Percentiles rank a stretch among this genome's conserved stretches.
Conservation (phyloP, 2,888 invertebrate genomes). For the Spodoptera exigua region DNA sequence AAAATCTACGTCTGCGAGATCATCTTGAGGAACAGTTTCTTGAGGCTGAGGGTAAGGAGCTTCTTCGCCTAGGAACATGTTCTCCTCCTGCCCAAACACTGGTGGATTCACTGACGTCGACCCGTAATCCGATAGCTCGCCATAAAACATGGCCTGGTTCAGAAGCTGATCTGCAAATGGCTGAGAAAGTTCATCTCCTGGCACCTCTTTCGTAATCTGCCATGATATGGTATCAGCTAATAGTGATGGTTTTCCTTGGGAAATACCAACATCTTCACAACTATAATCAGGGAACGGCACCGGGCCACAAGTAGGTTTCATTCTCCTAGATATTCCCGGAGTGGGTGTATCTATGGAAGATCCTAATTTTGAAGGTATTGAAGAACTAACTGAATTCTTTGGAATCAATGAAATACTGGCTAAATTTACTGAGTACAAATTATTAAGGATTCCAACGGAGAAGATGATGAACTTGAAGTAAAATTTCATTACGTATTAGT, state of each 20-base stretch:
- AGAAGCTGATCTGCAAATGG: not conserved
- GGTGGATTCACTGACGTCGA: no score
- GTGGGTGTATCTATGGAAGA: not conserved
- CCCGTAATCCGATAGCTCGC: not conserved
- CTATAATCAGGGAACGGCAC: conserved; percentile 1
- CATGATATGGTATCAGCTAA: not conserved
- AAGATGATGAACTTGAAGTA: not conserved
- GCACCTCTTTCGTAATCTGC: not conserved
- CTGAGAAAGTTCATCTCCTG: not conserved
- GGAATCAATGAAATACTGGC: not conserved
- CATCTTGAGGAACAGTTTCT: no score
- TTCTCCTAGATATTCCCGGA: not conserved
- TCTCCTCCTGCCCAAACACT: no score
- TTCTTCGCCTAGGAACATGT: no score
- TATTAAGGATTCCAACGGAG: not conserved
- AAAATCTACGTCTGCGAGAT: no score
- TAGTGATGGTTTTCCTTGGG: not conserved
- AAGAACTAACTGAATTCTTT: not conserved
- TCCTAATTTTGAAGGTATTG: not conserved
- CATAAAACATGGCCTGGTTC: not conserved
- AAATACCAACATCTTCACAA: not conserved
- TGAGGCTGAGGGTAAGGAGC: no score
- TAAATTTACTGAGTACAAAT: not conserved
- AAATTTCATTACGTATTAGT: conserved; percentile 3
- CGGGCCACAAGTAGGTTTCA: not conserved